phyloP scores from a whole-genome alignment of 2,888 invertebrate genomes.

The Chloroclysta siterata region DNA sequence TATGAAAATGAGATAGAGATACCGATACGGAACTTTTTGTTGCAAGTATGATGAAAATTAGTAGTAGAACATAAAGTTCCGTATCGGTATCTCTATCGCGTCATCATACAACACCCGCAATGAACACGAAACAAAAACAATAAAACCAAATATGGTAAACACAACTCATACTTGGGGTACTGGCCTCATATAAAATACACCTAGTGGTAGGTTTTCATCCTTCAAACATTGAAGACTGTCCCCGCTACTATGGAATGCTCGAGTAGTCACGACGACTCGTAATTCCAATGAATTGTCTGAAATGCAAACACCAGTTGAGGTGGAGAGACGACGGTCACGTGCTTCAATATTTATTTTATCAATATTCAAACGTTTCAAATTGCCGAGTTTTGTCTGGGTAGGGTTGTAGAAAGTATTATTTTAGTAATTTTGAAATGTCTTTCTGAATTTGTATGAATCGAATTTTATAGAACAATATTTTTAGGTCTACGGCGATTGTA shows the following conservation, averaged over 20 bases:
- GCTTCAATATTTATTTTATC: slow-evolving; percentile 76
- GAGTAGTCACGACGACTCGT: slow-evolving; percentile 33
- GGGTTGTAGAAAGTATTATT: slow-evolving; percentile 32
- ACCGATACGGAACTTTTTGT: too few species aligned
- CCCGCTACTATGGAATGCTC: slow-evolving; percentile 26
- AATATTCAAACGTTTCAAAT: slow-evolving; percentile 72
- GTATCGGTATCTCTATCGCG: too few species aligned
- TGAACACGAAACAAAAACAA: too few species aligned
- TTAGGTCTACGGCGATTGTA: too few species aligned
- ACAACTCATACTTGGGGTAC: too few species aligned
- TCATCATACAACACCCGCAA: too few species aligned
- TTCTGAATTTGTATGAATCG: background rate
- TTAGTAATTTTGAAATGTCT: slow-evolving; percentile 13
- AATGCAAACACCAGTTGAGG: slow-evolving; percentile 48
- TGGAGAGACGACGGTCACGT: slow-evolving; percentile 63
- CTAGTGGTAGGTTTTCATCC: background rate
- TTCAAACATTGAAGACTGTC: background rate
- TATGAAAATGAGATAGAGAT: too few species aligned
- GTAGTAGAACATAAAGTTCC: too few species aligned
- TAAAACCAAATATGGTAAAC: too few species aligned
- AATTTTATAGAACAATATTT: background rate
- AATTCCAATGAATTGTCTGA: slow-evolving; percentile 48
- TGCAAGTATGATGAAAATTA: too few species aligned
- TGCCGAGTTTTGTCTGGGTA: slow-evolving; percentile 52
- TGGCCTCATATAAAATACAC: background rate